A percentile compares a stretch with the other conserved stretches of the same genome.
These are phyloP conservation scores for Hyposoter dolosus DNA, from an alignment of 2,888 invertebrate genomes.

Conservation along the genomic window DNA sequence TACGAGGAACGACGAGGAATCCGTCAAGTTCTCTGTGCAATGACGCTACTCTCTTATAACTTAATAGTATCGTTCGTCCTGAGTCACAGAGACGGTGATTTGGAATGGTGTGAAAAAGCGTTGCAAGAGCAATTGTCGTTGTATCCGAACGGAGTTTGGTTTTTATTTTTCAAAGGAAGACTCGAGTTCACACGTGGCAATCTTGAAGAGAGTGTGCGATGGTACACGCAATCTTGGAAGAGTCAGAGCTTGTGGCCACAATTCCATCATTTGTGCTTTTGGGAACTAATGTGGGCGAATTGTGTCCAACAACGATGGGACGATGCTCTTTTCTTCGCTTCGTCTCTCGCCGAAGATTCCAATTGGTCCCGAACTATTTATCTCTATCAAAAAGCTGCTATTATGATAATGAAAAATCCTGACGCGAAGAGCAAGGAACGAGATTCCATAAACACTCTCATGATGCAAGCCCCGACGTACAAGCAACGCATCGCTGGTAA, in stretches of 20 bases:
- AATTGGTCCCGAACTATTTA: constrained; percentile 97
- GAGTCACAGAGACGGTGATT: constrained; percentile 92
- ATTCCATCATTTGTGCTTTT: constrained; percentile 96
- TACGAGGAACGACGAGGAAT: constrained; percentile 90
- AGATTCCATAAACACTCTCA: constrained; percentile 87
- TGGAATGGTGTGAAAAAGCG: constrained; percentile 91
- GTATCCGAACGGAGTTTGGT: constrained; percentile 95
- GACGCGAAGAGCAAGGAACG: constrained; percentile 85
- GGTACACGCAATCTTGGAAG: constrained; percentile 93
- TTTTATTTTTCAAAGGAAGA: constrained; percentile 95
- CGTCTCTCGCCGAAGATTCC: constrained; percentile 90
- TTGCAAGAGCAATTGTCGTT: constrained; percentile 90
- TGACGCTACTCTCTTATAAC: constrained; percentile 94
- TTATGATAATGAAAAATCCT: constrained; percentile 90
- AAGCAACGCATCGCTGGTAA: constrained; percentile 98
- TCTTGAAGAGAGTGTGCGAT: constrained; percentile 89
- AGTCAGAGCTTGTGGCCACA: constrained; percentile 95
- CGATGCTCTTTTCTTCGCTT: constrained; percentile 90
- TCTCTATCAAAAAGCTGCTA: constrained; percentile 94
- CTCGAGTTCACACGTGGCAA: constrained; percentile 93
- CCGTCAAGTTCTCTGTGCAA: constrained; percentile 93
- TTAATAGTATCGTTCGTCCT: constrained; percentile 93
- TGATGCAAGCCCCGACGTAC: constrained; percentile 92
- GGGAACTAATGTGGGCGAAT: constrained; percentile 97
- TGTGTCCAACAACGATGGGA: constrained; percentile 92